A percentile compares a stretch with the other conserved stretches of the same genome.
Conservation (phyloP, 2,888 invertebrate species). For the Platycnemis pennipes region DNA sequence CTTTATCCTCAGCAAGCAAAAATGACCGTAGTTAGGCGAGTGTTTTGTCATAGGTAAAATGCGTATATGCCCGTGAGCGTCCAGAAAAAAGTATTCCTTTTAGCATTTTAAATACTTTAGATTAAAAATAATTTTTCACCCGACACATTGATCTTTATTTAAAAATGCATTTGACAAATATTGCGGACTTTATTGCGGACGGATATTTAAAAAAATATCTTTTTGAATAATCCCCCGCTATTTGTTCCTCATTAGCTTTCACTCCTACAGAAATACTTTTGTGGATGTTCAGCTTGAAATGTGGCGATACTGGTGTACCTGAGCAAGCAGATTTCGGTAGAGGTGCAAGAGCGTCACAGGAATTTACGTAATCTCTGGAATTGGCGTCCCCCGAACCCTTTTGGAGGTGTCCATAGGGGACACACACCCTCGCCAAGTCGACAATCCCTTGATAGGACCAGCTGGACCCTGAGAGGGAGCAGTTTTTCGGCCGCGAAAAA, state of each 20-base stretch:
- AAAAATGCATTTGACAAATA: too few relatives aligned
- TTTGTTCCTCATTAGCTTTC: neutral
- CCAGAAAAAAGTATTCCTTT: too few relatives aligned
- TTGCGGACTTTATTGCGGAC: too few relatives aligned
- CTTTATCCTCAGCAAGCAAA: too few relatives aligned
- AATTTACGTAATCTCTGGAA: slow-evolving; percentile 10
- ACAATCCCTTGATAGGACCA: slow-evolving; percentile 28
- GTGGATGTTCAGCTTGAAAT: neutral
- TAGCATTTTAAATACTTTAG: too few relatives aligned
- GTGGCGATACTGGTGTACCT: neutral
- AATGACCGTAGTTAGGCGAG: too few relatives aligned
- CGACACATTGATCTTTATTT: too few relatives aligned
- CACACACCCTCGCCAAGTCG: neutral
- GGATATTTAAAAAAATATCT: too few relatives aligned
- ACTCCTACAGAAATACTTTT: neutral
- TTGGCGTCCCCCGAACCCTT: neutral
- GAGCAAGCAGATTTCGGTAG: neutral
- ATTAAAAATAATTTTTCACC: too few relatives aligned
- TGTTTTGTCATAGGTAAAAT: too few relatives aligned
- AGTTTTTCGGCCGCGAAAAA: slow-evolving; percentile 33
- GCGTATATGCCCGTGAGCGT: too few relatives aligned
- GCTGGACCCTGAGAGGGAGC: neutral
- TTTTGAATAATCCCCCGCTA: too few relatives aligned
- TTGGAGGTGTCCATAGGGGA: slow-evolving; percentile 10
- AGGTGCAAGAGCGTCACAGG: neutral